Percentiles rank a stretch among this genome's conserved stretches.
Evolutionary conservation across 2,113 vertebrate genomes (phyloP).

Genomic region (Phyllostomus hastatus): DNA sequence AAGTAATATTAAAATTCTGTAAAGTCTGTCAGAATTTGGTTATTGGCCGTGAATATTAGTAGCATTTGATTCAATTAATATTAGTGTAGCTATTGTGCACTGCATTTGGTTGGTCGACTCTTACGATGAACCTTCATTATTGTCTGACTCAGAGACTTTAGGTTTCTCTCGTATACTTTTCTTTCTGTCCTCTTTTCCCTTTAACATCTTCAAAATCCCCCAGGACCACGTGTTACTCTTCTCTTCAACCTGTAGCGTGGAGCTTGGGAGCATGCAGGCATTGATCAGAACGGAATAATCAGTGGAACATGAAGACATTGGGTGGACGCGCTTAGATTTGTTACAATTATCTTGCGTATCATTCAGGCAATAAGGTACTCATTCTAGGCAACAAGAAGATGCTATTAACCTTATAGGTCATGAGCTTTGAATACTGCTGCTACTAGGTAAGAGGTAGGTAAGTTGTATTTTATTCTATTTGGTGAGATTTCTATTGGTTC

Average conservation of each 20-base stretch:
- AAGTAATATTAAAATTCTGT: conserved; percentile 12
- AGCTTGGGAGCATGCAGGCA: conserved; percentile 84
- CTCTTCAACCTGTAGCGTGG: conserved; percentile 81
- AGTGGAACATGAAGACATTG: conserved; percentile 34
- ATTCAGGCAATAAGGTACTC: neutral
- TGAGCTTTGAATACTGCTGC: neutral
- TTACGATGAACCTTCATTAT: conserved; percentile 90
- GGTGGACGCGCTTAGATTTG: conserved; percentile 37
- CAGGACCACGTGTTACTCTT: conserved; percentile 83
- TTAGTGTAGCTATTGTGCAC: conserved; percentile 79
- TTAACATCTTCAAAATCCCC: conserved; percentile 90
- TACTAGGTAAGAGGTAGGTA: neutral
- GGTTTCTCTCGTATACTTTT: conserved; percentile 84
- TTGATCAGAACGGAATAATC: conserved; percentile 75
- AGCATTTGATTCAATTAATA: conserved; percentile 72
- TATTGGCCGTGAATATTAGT: conserved; percentile 80
- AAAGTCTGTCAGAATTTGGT: conserved; percentile 49
- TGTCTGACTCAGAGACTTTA: conserved; percentile 85
- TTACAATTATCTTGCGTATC: neutral
- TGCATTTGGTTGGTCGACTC: conserved; percentile 78
- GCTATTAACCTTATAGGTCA: neutral
- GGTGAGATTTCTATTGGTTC: neutral
- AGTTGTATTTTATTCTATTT: neutral
- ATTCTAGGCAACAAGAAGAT: neutral
- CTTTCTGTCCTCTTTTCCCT: conserved; percentile 86